Evolutionary conservation across 2,888 invertebrate species (phyloP).

Genomic region (Uropetala carovei): DNA sequence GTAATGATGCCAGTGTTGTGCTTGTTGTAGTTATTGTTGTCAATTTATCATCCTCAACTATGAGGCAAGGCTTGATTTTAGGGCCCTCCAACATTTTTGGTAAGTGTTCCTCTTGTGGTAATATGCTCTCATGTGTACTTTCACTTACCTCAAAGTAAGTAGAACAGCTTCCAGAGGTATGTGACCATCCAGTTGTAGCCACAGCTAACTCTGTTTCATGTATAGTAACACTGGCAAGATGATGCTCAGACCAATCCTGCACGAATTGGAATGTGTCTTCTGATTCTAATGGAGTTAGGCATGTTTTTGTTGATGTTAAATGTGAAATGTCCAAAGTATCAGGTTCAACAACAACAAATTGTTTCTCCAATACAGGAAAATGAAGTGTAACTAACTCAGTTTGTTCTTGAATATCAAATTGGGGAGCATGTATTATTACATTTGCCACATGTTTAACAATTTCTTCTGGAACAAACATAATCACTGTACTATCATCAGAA

Average conservation of each 20-base stretch:
- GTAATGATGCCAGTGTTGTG: constrained; percentile 27
- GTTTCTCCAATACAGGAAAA: background rate
- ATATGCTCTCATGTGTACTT: background rate
- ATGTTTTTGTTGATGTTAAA: background rate
- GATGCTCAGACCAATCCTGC: background rate
- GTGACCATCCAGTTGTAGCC: background rate
- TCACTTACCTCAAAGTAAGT: constrained; percentile 43
- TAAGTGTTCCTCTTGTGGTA: constrained; percentile 42
- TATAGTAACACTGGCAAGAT: background rate
- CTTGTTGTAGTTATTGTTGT: constrained; percentile 14
- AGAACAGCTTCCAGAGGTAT: background rate
- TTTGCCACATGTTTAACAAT: background rate
- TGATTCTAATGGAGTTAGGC: background rate
- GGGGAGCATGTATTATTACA: background rate
- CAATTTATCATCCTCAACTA: constrained; percentile 23
- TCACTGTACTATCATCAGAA: background rate
- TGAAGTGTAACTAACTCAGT: background rate
- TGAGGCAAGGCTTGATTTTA: constrained; percentile 26
- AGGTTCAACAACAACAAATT: background rate
- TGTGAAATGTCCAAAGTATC: background rate
- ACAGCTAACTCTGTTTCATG: background rate
- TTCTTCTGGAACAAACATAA: background rate
- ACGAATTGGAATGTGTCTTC: constrained; percentile 8
- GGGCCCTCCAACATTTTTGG: constrained; percentile 9
- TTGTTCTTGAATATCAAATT: background rate